Base-by-base conservation (phyloP, 2,888 invertebrate species). In the Ditula angustiorana region DNA sequence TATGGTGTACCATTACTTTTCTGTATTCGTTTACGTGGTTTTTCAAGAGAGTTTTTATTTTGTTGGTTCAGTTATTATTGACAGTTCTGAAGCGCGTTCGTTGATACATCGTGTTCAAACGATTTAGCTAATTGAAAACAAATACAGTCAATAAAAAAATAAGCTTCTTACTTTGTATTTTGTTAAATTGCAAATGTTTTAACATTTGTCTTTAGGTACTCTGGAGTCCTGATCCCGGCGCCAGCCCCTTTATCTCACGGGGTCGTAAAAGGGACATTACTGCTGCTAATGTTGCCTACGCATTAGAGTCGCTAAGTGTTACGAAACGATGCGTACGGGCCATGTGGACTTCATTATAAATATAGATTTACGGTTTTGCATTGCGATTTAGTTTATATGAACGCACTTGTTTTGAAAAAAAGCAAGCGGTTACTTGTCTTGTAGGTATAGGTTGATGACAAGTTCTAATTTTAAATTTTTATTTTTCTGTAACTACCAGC, bases 301-400 rank as follows among this genome's bases (percentile, higher is more conserved):
- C 90, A 90, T 91, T 90, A 90, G 85, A 80, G 85, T 80, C 86
- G 56, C 88, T 87, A 82, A 78, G 79, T 79, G 76, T 90, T 90
- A 84, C 86, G 85, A 84, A 88, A 90, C 77, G 77, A 76, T 71
- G 75, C 76, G 75, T 71, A 68, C 68, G 61, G 68, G 71, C 68
- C 71, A 74, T 62, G 56, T 62, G 62, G 49, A 56, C 30, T 44
- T 8, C 11, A 35, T 46, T 37, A 33, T 35, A 61, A 28, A 21
- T 41, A 52, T 30, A 33, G 23, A 53, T 50, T 41, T 7, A 33
- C 13, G 53, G 53, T 50, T 30, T 46, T 11, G 52, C 53, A 33
- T 23, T 23, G 53, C 21, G 13, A n/a, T 21, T 23, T 35, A 35
- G 53, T 53, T 8, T 10, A 2, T 23, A 23, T 10, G 33, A 23